Conservation (phyloP, 2,113 vertebrate genomes). For the Oreotragus oreotragus region DNA sequence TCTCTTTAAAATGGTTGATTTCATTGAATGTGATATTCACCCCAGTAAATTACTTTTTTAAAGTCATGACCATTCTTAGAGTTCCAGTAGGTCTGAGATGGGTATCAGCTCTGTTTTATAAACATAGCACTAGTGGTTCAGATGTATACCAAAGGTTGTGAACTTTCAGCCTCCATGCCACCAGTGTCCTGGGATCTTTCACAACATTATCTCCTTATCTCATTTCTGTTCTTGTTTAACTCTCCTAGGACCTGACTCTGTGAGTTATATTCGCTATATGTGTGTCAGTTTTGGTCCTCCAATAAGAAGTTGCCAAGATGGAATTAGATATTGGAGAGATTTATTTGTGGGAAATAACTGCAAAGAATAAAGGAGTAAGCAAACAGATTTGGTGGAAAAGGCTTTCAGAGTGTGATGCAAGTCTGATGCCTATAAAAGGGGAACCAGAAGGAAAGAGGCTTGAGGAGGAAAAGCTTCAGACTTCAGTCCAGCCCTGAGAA, state of each 20-base stretch:
- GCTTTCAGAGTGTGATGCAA: not conserved
- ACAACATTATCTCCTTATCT: not conserved
- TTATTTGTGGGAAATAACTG: not conserved
- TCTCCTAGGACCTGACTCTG: not conserved
- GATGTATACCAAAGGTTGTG: not conserved
- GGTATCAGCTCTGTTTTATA: not conserved
- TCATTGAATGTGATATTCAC: not conserved
- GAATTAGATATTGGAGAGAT: not conserved
- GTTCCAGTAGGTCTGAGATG: not conserved
- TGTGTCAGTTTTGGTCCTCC: not conserved
- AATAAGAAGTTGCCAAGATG: not conserved
- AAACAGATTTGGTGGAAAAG: not conserved
- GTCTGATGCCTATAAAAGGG: not conserved
- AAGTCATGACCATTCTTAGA: not conserved
- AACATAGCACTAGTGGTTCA: not conserved
- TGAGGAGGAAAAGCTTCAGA: not conserved
- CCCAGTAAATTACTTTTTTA: not conserved
- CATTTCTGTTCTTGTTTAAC: not conserved
- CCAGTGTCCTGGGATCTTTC: not conserved
- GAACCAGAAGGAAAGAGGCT: not conserved
- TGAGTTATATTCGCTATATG: not conserved
- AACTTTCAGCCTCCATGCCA: not conserved
- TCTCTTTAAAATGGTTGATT: not conserved
- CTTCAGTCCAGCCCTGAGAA: not conserved
- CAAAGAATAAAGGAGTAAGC: not conserved